Base-by-base conservation (phyloP, 2,888 invertebrate species). In the Mythimna pallens region DNA sequence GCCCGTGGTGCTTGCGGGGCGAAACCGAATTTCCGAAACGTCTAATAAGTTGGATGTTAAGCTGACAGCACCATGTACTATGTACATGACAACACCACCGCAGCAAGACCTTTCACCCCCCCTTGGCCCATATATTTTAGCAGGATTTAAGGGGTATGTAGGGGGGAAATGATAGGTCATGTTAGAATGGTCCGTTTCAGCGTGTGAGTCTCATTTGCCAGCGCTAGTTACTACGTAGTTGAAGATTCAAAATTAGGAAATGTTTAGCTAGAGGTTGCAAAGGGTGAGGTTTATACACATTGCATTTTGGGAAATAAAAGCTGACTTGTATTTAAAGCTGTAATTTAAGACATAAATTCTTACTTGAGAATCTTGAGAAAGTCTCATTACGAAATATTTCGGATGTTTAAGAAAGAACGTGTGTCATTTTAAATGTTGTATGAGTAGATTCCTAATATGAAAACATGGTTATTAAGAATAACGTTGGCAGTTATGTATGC, bases 21-120 rank as follows among this genome's bases (percentile, higher is more conserved):
- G 91, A 95, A 95, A 95, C 95, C 95, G 94, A 95, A 95, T 95
- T 95, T 95, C 95, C 95, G 94, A 95, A 95, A 95, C 93, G 95
- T 96, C 95, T 96, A 96, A 96, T 96, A 95, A 96, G 95, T 95
- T 95, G 95, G 94, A 94, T 95, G 95, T 94, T 94, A 95, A 95
- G 92, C 93, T 90, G 91, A 94, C 94, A 93, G 93, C 91, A 91
- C 89, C 91, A 90, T 92, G 91, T 92, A 92, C 92, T 93, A 93
- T 93, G 92, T 94, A 93, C 92, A 91, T 91, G 93, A 92, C 92
- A 90, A 89, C 83, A 87, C 94, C 94, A 93, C 78, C 82, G 69
- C 78, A 82, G 65, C 77, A 66, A 89, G 93, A 92, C 76, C 92
- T 86, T 64, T 87, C 82, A 76, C 65, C 76, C 87, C 84, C 75